phyloP scores from a whole-genome alignment of 2,797 vertebrate genomes.

The Orientallactaga sibirica region DNA sequence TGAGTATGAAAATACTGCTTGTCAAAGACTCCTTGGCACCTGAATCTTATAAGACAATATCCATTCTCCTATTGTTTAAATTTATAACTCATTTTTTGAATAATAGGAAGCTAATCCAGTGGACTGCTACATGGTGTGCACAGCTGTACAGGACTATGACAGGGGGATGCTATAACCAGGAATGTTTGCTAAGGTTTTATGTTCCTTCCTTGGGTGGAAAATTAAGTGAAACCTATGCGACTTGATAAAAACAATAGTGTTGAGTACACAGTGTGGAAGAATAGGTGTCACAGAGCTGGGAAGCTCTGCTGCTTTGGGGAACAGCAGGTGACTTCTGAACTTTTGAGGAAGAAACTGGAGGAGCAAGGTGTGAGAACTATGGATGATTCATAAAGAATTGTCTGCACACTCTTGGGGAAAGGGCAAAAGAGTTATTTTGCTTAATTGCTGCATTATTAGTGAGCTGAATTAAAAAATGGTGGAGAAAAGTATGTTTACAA shows the following conservation, averaged over 20 bases:
- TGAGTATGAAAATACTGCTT: slow-evolving; percentile 86
- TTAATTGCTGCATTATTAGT: not conserved
- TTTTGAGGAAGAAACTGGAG: not conserved
- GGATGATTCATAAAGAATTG: not conserved
- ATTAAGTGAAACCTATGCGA: slow-evolving; percentile 55
- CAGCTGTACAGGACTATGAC: slow-evolving; percentile 74
- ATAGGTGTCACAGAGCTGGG: not conserved
- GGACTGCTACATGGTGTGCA: slow-evolving; percentile 79
- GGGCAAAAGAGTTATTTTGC: not conserved
- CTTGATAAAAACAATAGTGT: slow-evolving; percentile 60
- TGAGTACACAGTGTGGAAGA: slow-evolving; percentile 48
- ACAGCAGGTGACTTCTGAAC: not conserved
- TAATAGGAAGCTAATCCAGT: slow-evolving; percentile 85
- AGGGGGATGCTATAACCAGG: slow-evolving; percentile 79
- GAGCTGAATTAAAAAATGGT: slow-evolving; percentile 47
- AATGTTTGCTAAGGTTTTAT: slow-evolving; percentile 82
- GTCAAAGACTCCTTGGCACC: slow-evolving; percentile 84
- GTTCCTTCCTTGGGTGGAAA: slow-evolving; percentile 78
- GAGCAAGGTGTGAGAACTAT: not conserved
- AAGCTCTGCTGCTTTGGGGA: not conserved
- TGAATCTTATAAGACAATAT: slow-evolving; percentile 79
- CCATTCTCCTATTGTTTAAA: slow-evolving; percentile 77
- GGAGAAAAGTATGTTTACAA: not conserved
- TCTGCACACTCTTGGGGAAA: not conserved
- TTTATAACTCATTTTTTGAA: slow-evolving; percentile 85